Conservation (phyloP, 2,888 invertebrate species). For the Oeneis ivallda region DNA sequence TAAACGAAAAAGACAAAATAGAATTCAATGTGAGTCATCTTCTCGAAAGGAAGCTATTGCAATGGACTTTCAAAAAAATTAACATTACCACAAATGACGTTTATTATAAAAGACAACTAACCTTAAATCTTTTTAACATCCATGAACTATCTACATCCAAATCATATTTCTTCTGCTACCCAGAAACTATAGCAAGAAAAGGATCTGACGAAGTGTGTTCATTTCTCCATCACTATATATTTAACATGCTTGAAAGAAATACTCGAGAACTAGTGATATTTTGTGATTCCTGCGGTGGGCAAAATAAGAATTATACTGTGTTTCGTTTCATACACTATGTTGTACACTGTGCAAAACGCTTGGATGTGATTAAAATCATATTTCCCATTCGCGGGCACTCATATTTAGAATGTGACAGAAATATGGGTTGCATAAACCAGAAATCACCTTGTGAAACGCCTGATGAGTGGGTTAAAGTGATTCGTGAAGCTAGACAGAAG, state of each 20-base stretch:
- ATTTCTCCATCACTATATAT: constrained; percentile 41
- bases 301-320: background rate
- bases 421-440: background rate
- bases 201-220: constrained; percentile 44
- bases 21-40: constrained; percentile 31
- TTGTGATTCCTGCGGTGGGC: background rate
- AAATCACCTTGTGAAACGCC: background rate
- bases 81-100: background rate
- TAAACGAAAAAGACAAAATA: constrained; percentile 26
- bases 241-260: background rate
- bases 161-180: constrained; percentile 44
- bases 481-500: background rate
- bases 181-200: constrained; percentile 43
- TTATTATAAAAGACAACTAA: background rate
- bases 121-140: constrained; percentile 41
- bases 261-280: background rate
- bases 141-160: constrained; percentile 41
- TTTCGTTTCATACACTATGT: background rate
- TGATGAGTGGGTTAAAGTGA: background rate
- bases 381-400: background rate
- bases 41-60: constrained; percentile 32
- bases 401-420: background rate
- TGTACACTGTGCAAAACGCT: background rate
- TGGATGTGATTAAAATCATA: background rate
- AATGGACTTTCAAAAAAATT: constrained; percentile 39